Evolutionary conservation across 2,113 vertebrate species (phyloP).

Genomic region (Syngnathus floridae): DNA sequence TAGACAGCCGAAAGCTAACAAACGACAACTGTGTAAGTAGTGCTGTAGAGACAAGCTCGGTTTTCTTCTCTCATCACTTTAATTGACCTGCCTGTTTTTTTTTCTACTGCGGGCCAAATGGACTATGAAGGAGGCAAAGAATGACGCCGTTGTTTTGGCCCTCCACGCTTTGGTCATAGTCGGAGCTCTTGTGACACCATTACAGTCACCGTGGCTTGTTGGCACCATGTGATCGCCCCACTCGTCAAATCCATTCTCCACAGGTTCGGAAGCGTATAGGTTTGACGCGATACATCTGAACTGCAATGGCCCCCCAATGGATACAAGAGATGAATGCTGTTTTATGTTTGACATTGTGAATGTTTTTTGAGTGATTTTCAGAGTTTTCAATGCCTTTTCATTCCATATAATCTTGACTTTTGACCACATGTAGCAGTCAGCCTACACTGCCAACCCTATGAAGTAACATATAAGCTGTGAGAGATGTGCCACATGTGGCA

Average conservation of each 20-base stretch:
- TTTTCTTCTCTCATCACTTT: slow-evolving; percentile 22
- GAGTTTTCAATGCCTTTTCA: background rate
- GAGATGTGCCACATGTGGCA: slow-evolving; percentile 15
- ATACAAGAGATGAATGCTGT: slow-evolving; percentile 15
- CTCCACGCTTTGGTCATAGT: slow-evolving; percentile 23
- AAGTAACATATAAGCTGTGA: slow-evolving; percentile 38
- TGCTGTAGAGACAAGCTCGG: background rate
- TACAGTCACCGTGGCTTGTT: slow-evolving; percentile 23
- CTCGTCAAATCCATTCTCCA: slow-evolving; percentile 34
- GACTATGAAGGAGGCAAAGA: slow-evolving; percentile 28
- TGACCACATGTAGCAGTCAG: slow-evolving; percentile 57
- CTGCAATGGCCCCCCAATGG: slow-evolving; percentile 31
- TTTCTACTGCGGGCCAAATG: slow-evolving; percentile 19
- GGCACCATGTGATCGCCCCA: slow-evolving; percentile 54
- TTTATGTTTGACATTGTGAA: slow-evolving; percentile 52
- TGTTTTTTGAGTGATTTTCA: background rate
- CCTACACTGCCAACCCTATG: slow-evolving; percentile 61
- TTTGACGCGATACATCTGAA: slow-evolving; percentile 20
- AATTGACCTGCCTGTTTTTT: slow-evolving; percentile 14
- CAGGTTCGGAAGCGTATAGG: slow-evolving; percentile 21
- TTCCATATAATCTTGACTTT: slow-evolving; percentile 13
- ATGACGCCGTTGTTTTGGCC: slow-evolving; percentile 35
- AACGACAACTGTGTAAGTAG: background rate
- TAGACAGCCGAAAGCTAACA: background rate
- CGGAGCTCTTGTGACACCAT: slow-evolving; percentile 36